Evolutionary conservation across 64 coral and sea anemone species (phyloP).

Genomic region (Pachyseris speciosa): DNA sequence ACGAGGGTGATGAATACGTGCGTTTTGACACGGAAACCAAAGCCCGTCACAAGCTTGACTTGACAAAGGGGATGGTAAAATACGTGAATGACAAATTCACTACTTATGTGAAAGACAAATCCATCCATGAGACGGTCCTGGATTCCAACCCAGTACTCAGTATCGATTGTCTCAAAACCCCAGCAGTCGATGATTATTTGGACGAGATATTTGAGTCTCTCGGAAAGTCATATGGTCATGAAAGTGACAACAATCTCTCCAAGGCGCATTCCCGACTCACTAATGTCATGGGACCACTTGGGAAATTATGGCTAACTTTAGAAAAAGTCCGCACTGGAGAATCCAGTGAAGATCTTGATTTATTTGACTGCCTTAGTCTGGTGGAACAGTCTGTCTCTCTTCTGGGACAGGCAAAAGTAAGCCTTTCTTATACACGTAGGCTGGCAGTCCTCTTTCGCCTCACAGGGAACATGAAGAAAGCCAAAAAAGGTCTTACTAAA

Average conservation of each 20-base stretch:
- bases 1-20: neutral
- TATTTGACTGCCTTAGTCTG: conserved; percentile 10
- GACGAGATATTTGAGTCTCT: conserved; percentile 12
- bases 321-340: neutral
- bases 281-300: neutral
- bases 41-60: neutral
- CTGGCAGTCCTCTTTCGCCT: neutral
- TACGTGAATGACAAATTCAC: conserved; percentile 11
- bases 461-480: neutral
- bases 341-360: neutral
- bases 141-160: neutral
- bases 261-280: neutral
- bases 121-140: neutral
- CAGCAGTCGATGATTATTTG: neutral
- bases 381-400: conserved; percentile 27
- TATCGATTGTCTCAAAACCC: neutral
- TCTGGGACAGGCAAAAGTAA: conserved; percentile 6
- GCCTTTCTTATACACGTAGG: neutral
- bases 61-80: neutral
- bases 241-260: neutral
- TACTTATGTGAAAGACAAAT: neutral
- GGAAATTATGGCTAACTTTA: neutral
- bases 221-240: neutral
- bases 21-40: neutral
- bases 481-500: neutral